Percentiles rank a stretch among this genome's conserved stretches.
These are phyloP conservation scores for Ariolimax columbianus DNA, from an alignment of 2,888 invertebrate species.

Conservation along the genomic window DNA sequence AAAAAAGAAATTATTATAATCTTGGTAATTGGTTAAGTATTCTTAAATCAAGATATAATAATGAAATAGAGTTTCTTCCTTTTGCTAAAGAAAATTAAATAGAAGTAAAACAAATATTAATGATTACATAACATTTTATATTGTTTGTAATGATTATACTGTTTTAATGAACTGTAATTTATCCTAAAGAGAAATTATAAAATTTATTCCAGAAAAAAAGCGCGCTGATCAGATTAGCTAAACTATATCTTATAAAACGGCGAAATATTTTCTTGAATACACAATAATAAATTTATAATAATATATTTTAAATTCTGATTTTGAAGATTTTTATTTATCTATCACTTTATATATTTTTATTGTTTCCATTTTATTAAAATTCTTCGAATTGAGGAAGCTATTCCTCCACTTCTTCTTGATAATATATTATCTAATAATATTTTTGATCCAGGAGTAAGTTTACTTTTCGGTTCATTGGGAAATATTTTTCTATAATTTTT, in stretches of 20 bases:
- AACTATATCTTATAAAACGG: background rate
- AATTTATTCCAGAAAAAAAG: background rate
- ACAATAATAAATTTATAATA: conserved; percentile 20
- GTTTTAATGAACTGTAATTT: background rate
- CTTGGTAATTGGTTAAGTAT: background rate
- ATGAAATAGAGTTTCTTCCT: background rate
- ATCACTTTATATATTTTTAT: too few species aligned
- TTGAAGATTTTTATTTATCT: too few species aligned
- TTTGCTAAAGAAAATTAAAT: background rate
- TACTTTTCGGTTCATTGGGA: background rate
- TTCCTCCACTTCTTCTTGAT: background rate
- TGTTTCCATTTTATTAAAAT: too few species aligned
- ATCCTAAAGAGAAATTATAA: background rate
- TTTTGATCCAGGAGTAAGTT: background rate
- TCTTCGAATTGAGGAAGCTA: too few species aligned
- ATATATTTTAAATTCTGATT: too few species aligned
- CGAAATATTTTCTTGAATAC: background rate
- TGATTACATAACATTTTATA: background rate
- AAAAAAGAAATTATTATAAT: background rate
- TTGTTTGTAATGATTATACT: background rate
- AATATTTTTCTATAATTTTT: background rate
- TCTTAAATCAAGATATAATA: background rate
- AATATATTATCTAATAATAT: background rate
- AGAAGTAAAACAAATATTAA: background rate
- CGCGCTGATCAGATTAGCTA: background rate